A percentile compares a stretch with the other conserved stretches of the same genome.
Conservation (phyloP, 2,113 vertebrate genomes). For the Ophthalmolycus amberensis region DNA sequence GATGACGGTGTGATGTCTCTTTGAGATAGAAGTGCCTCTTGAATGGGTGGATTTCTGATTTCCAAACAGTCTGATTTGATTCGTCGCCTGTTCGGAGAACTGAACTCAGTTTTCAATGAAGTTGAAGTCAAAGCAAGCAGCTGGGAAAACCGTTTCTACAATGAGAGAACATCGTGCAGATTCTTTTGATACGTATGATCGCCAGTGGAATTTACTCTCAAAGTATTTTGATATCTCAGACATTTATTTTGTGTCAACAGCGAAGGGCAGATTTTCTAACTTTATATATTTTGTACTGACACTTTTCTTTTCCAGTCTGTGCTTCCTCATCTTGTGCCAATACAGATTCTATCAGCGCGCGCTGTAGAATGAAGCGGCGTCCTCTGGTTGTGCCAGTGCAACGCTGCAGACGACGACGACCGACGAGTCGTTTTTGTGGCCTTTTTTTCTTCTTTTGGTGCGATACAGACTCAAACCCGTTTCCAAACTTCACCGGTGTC, state of each 20-base stretch:
- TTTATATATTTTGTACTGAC: constrained; percentile 70
- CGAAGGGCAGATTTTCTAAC: constrained; percentile 58
- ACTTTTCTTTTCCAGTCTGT: constrained; percentile 36
- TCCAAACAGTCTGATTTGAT: constrained; percentile 14
- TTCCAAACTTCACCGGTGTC: constrained; percentile 5
- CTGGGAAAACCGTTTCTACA: constrained; percentile 22
- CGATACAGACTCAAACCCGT: constrained; percentile 1
- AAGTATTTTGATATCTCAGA: constrained; percentile 67
- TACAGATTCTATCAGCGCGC: constrained; percentile 36
- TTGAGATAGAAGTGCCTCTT: constrained; percentile 54
- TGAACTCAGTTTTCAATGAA: constrained; percentile 22
- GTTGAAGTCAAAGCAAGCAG: constrained; percentile 25
- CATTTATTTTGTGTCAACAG: constrained; percentile 59
- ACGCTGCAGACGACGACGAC: background rate
- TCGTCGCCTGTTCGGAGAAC: constrained; percentile 16
- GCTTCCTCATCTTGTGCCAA: constrained; percentile 42
- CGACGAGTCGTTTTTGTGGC: background rate
- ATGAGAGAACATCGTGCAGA: constrained; percentile 36
- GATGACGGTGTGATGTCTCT: constrained; percentile 44
- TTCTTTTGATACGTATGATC: constrained; percentile 36
- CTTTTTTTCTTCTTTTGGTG: constrained; percentile 5
- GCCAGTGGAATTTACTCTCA: constrained; percentile 35
- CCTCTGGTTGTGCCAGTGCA: constrained; percentile 19
- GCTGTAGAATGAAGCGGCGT: constrained; percentile 25
- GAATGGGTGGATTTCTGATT: constrained; percentile 42